A percentile compares a stretch with the other conserved stretches of the same genome.
Conservation (phyloP, 2,888 invertebrate species). For the Drosophila phalerata region DNA sequence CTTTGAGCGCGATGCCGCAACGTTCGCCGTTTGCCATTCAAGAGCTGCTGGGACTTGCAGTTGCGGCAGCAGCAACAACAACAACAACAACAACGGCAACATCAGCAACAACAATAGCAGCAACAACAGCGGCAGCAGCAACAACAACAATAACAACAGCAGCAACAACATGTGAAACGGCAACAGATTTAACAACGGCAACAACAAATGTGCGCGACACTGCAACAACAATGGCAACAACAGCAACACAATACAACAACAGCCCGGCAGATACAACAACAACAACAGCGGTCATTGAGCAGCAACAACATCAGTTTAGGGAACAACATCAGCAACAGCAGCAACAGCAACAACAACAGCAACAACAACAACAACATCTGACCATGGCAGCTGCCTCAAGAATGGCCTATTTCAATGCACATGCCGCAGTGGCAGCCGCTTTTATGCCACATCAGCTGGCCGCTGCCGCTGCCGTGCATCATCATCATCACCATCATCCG, state of each 20-base stretch:
- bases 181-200: slow-evolving; percentile 44
- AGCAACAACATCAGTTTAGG: slow-evolving; percentile 15
- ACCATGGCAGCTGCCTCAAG: slow-evolving; percentile 88
- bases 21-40: slow-evolving; percentile 86
- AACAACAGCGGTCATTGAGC: slow-evolving; percentile 4
- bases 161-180: slow-evolving; percentile 38
- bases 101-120: slow-evolving; percentile 1
- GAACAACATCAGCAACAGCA: slow-evolving; percentile 37
- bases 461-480: slow-evolving; percentile 83
- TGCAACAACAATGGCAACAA: slow-evolving; percentile 7
- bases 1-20: slow-evolving; percentile 82
- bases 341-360: slow-evolving; percentile 56
- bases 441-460: slow-evolving; percentile 92
- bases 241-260: slow-evolving; percentile 15
- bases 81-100: slow-evolving; percentile 32
- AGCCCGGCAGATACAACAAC: slow-evolving; percentile 23
- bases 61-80: slow-evolving; percentile 57
- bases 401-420: slow-evolving; percentile 96
- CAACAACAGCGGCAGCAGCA: slow-evolving; percentile 19
- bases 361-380: slow-evolving; percentile 82
- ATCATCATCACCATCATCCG: slow-evolving; percentile 65
- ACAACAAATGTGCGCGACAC: slow-evolving; percentile 15
- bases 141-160: slow-evolving; percentile 11
- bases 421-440: slow-evolving; percentile 96
- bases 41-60: slow-evolving; percentile 85